Conservation (phyloP, 35 echinoderm and acorn worm genomes). For the Holothuria glaberrima region DNA sequence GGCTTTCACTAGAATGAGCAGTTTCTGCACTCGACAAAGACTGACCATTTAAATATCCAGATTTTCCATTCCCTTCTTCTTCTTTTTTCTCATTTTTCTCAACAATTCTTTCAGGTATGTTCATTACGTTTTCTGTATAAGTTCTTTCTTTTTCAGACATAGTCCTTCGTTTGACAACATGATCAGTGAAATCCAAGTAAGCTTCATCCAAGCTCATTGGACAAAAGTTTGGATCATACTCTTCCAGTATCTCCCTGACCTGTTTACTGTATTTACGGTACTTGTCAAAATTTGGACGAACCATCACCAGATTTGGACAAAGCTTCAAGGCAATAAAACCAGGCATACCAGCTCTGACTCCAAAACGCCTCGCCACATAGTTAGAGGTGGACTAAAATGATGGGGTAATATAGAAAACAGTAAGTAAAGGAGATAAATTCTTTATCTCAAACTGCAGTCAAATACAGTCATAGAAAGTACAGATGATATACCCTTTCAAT, state of each 20-base stretch:
- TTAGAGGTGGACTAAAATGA: constrained; percentile 89
- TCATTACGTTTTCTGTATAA: neutral
- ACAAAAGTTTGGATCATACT: constrained; percentile 94
- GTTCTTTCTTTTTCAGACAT: constrained; percentile 82
- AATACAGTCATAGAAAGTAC: no score
- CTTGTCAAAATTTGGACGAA: constrained; percentile 85
- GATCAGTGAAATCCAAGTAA: constrained; percentile 92
- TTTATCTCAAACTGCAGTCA: neutral
- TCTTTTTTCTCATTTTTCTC: neutral
- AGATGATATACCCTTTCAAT: no score
- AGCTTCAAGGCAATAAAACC: constrained; percentile 96
- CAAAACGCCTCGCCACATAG: constrained; percentile 84
- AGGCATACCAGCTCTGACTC: constrained; percentile 98
- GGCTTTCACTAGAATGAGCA: neutral
- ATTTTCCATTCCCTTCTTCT: neutral
- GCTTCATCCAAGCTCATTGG: constrained; percentile 95
- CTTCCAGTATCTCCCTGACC: constrained; percentile 80
- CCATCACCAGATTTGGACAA: constrained; percentile 87
- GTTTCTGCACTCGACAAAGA: neutral
- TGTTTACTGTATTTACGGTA: constrained; percentile 81
- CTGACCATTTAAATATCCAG: neutral
- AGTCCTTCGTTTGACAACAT: constrained; percentile 58
- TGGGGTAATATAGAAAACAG: neutral
- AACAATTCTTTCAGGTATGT: neutral
- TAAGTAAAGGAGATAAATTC: neutral